A percentile compares a stretch with the other conserved stretches of the same genome.
phyloP scores from a whole-genome alignment of 2,888 invertebrate species.

The Parnassius mnemosyne region DNA sequence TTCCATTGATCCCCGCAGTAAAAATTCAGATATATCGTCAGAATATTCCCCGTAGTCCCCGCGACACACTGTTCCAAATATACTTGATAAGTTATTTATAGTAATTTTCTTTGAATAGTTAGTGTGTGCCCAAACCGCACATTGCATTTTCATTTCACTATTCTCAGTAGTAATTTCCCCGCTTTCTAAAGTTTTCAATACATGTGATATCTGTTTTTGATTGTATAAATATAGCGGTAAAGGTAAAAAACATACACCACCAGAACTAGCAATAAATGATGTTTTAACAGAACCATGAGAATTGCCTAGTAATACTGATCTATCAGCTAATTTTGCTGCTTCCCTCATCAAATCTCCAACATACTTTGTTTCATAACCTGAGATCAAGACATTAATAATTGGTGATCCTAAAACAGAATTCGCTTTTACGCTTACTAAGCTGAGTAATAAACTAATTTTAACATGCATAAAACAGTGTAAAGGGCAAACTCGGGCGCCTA shows the following conservation, averaged over 20 bases:
- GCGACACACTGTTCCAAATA: slow-evolving; percentile 62
- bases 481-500: slow-evolving; percentile 61
- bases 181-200: slow-evolving; percentile 59
- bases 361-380: slow-evolving; percentile 58
- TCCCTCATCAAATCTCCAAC: slow-evolving; percentile 57
- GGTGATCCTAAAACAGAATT: slow-evolving; percentile 45
- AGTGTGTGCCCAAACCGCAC: slow-evolving; percentile 69
- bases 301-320: slow-evolving; percentile 47
- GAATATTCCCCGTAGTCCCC: slow-evolving; percentile 59
- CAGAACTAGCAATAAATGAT: slow-evolving; percentile 53
- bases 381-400: slow-evolving; percentile 60
- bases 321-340: slow-evolving; percentile 55
- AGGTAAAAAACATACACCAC: slow-evolving; percentile 60
- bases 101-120: slow-evolving; percentile 62
- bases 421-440: slow-evolving; percentile 64
- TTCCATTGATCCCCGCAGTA: slow-evolving; percentile 50
- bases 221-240: slow-evolving; percentile 62
- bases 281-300: slow-evolving; percentile 46
- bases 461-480: slow-evolving; percentile 66
- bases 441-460: slow-evolving; percentile 63
- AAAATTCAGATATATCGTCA: slow-evolving; percentile 60
- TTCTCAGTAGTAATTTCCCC: slow-evolving; percentile 49
- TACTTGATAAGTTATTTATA: slow-evolving; percentile 55
- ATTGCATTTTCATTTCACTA: slow-evolving; percentile 45
- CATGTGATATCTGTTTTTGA: slow-evolving; percentile 51